Evolutionary conservation across 2,113 vertebrate species (phyloP).

Genomic region (Thalassoma bifasciatum): DNA sequence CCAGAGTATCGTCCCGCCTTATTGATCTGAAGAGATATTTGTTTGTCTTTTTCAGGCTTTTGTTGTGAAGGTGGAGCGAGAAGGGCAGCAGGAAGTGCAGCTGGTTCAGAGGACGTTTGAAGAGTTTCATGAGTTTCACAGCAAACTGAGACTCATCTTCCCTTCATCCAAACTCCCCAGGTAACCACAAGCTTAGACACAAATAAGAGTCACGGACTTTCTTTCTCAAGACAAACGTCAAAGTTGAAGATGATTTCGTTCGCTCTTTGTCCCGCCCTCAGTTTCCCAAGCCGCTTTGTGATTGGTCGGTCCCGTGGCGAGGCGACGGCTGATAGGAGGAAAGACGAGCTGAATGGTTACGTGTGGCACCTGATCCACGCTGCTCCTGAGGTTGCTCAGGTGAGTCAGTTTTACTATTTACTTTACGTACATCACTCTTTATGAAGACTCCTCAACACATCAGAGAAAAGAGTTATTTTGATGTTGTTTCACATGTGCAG

Average conservation of each 20-base stretch:
- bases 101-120: conserved; percentile 94
- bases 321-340: conserved; percentile 89
- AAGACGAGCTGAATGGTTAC: conserved; percentile 93
- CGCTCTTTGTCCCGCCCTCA: conserved; percentile 56
- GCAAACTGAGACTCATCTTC: conserved; percentile 92
- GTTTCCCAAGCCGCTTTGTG: conserved; percentile 95
- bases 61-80: conserved; percentile 92
- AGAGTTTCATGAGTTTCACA: conserved; percentile 97
- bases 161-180: conserved; percentile 93
- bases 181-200: conserved; percentile 73
- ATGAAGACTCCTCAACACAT: background rate
- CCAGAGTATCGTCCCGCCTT: too few relatives aligned
- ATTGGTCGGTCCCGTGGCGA: conserved; percentile 93
- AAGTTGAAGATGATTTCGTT: background rate
- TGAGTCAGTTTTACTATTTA: conserved; percentile 52
- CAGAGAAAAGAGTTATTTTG: too few relatives aligned
- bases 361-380: conserved; percentile 94
- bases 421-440: background rate
- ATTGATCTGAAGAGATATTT: too few relatives aligned
- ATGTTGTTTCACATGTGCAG: too few relatives aligned
- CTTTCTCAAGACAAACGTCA: too few relatives aligned
- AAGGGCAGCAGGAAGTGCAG: conserved; percentile 82
- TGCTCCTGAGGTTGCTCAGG: conserved; percentile 89
- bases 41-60: conserved; percentile 82
- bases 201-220: background rate